Evolutionary conservation across 2,797 vertebrate species (phyloP).

Genomic region (Muscicapa striata): DNA sequence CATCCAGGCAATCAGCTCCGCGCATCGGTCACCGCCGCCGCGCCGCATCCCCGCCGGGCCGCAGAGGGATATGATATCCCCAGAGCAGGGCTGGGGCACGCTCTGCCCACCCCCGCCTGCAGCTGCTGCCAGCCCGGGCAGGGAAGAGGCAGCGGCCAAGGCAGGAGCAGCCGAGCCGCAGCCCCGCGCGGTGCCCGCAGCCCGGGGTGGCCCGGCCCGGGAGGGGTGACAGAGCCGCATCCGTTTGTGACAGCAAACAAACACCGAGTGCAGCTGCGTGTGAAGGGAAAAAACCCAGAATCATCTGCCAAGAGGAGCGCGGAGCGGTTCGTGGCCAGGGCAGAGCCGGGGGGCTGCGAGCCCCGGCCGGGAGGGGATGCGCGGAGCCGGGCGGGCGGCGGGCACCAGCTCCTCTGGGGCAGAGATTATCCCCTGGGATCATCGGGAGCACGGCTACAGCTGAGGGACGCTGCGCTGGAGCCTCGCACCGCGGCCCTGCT

Average conservation of each 20-base stretch:
- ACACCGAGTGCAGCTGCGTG: neutral
- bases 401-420: neutral
- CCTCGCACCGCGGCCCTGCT: too few species aligned
- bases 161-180: accelerated
- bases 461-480: too few species aligned
- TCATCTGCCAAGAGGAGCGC: neutral
- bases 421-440: too few species aligned
- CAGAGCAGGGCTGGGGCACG: neutral
- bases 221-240: accelerated
- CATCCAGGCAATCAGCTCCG: conserved; percentile 73
- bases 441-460: too few species aligned
- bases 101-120: neutral
- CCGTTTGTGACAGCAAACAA: neutral
- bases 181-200: accelerated
- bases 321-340: neutral
- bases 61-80: neutral
- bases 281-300: accelerated
- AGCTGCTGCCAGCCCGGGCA: accelerated
- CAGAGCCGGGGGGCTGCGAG: accelerated
- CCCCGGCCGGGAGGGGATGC: neutral
- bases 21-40: conserved; percentile 67
- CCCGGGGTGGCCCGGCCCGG: neutral
- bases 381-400: neutral
- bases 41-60: neutral
- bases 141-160: accelerated